Percentiles rank a stretch among this genome's conserved stretches.
Conservation (phyloP, 2,888 invertebrate genomes). For the Latrodectus elegans region DNA sequence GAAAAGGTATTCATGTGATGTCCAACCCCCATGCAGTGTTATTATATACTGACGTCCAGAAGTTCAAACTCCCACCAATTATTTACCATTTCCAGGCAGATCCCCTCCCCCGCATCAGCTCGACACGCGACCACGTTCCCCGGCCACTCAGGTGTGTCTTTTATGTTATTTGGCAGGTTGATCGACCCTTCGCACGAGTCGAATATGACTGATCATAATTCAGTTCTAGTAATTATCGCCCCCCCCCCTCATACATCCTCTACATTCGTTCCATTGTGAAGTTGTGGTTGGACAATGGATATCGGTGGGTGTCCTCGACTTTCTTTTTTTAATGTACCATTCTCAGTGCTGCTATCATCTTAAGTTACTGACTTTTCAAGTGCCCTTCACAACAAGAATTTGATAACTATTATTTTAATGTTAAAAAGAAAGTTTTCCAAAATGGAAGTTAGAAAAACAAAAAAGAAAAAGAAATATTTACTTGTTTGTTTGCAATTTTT, state of each 20-base stretch:
- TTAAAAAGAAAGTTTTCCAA: too few relatives aligned
- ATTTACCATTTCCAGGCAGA: background rate
- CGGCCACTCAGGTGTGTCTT: too few relatives aligned
- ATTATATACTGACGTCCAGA: background rate
- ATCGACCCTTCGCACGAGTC: background rate
- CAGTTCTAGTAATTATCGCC: background rate
- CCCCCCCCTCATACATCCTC: background rate
- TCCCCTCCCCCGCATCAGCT: background rate
- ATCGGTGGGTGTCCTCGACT: background rate
- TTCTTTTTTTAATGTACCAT: background rate
- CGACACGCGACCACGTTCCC: background rate
- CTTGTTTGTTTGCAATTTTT: too few relatives aligned
- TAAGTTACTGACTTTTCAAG: too few relatives aligned
- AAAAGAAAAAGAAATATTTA: too few relatives aligned
- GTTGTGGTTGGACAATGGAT: slow-evolving; percentile 1
- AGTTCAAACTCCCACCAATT: slow-evolving; percentile 2
- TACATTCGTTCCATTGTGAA: background rate
- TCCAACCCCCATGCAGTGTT: background rate
- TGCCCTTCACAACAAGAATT: too few relatives aligned
- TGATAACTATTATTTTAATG: too few relatives aligned
- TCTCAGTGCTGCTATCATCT: too few relatives aligned
- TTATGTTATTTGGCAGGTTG: background rate
- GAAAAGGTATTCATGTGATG: background rate
- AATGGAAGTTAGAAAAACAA: too few relatives aligned
- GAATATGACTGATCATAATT: background rate